Evolutionary conservation across 2,888 invertebrate species (phyloP).

Genomic region (Acleris sparsana): DNA sequence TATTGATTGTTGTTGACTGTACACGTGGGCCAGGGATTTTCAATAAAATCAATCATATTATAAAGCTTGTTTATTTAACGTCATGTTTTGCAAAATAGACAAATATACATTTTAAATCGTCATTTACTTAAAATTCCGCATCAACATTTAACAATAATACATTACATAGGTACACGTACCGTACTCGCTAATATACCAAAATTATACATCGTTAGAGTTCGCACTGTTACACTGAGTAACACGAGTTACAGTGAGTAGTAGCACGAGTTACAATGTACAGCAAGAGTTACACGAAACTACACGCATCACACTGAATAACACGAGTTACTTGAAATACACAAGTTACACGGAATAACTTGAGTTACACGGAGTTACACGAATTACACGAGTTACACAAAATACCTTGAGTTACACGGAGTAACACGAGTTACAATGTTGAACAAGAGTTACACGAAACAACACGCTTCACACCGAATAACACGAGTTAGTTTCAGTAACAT

Average conservation of each 20-base stretch:
- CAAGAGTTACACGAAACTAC: conserved; percentile 4
- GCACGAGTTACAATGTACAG: too few relatives aligned
- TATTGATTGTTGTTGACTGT: neutral
- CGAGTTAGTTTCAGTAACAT: too few relatives aligned
- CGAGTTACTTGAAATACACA: too few relatives aligned
- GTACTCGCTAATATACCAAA: conserved; percentile 45
- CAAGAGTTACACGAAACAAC: too few relatives aligned
- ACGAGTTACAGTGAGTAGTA: too few relatives aligned
- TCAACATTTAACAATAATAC: conserved; percentile 80
- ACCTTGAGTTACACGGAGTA: too few relatives aligned
- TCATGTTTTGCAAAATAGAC: conserved; percentile 84
- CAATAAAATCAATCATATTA: conserved; percentile 54
- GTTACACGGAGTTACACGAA: too few relatives aligned
- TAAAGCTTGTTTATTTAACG: conserved; percentile 83
- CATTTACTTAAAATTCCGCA: conserved; percentile 77
- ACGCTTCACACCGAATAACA: too few relatives aligned
- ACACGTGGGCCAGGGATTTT: neutral
- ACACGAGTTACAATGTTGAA: too few relatives aligned
- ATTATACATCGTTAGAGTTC: conserved; percentile 27
- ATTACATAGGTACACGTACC: conserved; percentile 69
- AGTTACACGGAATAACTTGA: too few relatives aligned
- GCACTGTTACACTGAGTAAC: neutral
- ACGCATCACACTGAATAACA: too few relatives aligned
- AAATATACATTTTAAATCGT: conserved; percentile 79
- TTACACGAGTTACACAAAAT: conserved; percentile 10